phyloP scores from a whole-genome alignment of 2,113 vertebrate species.

The Meriones unguiculatus region DNA sequence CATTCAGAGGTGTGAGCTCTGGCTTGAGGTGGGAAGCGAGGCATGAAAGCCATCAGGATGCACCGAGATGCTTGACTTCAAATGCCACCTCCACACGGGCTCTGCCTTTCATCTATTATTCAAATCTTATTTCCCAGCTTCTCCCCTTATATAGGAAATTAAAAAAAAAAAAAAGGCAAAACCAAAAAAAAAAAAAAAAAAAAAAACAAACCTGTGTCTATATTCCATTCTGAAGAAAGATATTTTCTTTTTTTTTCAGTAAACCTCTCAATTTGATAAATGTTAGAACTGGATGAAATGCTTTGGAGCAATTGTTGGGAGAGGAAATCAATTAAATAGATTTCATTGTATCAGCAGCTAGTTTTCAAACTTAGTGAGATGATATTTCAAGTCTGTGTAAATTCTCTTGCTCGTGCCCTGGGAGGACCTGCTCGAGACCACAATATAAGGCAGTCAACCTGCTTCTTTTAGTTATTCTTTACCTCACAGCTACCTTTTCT shows the following conservation, averaged over 20 bases:
- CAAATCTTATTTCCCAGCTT: slow-evolving; percentile 57
- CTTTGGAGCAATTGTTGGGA: slow-evolving; percentile 59
- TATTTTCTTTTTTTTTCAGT: slow-evolving; percentile 56
- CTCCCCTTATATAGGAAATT: slow-evolving; percentile 58
- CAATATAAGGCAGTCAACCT: not conserved
- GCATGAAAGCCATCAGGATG: not conserved
- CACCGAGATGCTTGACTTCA: slow-evolving; percentile 1
- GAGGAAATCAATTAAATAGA: slow-evolving; percentile 68
- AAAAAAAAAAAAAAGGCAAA: not conserved
- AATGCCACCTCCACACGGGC: not conserved
- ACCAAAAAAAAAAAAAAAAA: not conserved
- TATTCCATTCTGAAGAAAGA: slow-evolving; percentile 22
- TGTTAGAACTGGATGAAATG: slow-evolving; percentile 65
- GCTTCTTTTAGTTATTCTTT: not conserved
- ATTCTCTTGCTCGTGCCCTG: not conserved
- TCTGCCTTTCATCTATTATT: slow-evolving; percentile 68
- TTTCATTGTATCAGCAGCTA: slow-evolving; percentile 58
- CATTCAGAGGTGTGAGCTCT: slow-evolving; percentile 5
- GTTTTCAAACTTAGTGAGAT: slow-evolving; percentile 47
- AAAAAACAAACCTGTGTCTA: not conserved
- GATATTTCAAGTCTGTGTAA: slow-evolving; percentile 38
- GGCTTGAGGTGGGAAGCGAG: not conserved
- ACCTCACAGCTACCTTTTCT: not conserved
- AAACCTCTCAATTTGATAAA: slow-evolving; percentile 41
- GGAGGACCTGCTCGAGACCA: not conserved